Evolutionary conservation across 2,888 invertebrate species (phyloP), one percentile per base, ranked within the genome.

Genomic region (Tillus elongatus): DNA sequence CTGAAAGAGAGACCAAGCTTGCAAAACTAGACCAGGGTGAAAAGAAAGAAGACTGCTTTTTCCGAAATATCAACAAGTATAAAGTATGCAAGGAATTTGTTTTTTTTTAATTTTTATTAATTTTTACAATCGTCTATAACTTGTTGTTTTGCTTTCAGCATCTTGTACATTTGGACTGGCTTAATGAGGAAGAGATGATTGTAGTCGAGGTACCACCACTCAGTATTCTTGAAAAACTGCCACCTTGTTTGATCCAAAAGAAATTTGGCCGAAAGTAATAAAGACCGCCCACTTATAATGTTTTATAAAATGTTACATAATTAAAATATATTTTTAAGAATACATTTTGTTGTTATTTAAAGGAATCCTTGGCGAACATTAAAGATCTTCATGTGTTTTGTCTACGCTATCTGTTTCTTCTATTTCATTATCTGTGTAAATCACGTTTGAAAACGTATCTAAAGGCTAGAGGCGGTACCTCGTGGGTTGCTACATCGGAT

Each of bases 201-300:
- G 75, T 79, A 1, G 72, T 91, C 15, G 86, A 89, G 63, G 73
- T 85, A 2, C 77, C 79, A 51, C 83, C 85, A 0, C 67, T 76
- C 32, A 72, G 76, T 38, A 70, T 90, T 28, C 66, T 78, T 4
- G 75, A 81, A 33, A 74, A 80, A 50, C 64, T 90, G 37, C 89
- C 89, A 8, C 75, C 80, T 3, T 74, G 79, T 2, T 68, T 83
- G 35, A 72, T 70, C 48, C 72, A 75, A 60, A 80, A 80, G 57
- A 73, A 72, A 45, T 84, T 78, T 56, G 82, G 81, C 14, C 55
- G 50, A 26, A 64, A 63, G 53, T 66, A 58, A 53, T n/a, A n/a
- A n/a, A n/a, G n/a, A n/a, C 30, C 19, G 26, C 11, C 27, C 37
- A n/a, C 10, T 28, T 13, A 30, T 11, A 32, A 13, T 8, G 12